Evolutionary conservation across 2,113 vertebrate species (phyloP).

Genomic region (Brachypodius melanocephalos): DNA sequence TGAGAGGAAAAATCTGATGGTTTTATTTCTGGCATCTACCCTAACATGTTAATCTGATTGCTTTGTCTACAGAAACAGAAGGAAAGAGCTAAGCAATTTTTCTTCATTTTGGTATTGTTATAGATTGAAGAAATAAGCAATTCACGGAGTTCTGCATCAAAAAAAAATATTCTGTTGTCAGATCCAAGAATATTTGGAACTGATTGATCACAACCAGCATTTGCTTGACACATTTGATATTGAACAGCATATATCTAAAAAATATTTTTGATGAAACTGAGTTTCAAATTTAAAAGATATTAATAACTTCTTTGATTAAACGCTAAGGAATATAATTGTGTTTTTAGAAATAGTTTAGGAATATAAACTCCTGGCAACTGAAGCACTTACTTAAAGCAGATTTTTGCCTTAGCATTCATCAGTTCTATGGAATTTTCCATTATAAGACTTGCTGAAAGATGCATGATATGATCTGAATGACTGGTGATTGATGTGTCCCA

Average conservation of each 20-base stretch:
- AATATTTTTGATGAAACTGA: not conserved
- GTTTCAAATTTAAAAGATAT: not conserved
- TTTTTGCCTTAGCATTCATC: not conserved
- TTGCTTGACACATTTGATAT: not conserved
- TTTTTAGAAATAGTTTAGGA: not conserved
- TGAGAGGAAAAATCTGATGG: not conserved
- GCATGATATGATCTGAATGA: not conserved
- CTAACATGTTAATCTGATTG: not conserved
- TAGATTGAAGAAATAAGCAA: not conserved
- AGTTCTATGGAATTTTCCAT: slow-evolving; percentile 3
- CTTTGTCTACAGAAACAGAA: not conserved
- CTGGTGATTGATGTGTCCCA: not conserved
- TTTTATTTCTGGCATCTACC: not conserved
- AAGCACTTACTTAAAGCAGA: not conserved
- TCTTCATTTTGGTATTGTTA: not conserved
- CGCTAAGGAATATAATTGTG: not conserved
- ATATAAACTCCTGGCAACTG: not conserved
- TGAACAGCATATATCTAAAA: not conserved
- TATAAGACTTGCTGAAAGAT: not conserved
- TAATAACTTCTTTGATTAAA: not conserved
- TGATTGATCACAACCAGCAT: not conserved
- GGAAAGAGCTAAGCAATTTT: not conserved
- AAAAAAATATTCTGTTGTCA: not conserved
- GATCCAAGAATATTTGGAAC: not conserved
- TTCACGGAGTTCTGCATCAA: not conserved